Conservation (phyloP, 2,888 invertebrate genomes). For the Athetis lepigone region DNA sequence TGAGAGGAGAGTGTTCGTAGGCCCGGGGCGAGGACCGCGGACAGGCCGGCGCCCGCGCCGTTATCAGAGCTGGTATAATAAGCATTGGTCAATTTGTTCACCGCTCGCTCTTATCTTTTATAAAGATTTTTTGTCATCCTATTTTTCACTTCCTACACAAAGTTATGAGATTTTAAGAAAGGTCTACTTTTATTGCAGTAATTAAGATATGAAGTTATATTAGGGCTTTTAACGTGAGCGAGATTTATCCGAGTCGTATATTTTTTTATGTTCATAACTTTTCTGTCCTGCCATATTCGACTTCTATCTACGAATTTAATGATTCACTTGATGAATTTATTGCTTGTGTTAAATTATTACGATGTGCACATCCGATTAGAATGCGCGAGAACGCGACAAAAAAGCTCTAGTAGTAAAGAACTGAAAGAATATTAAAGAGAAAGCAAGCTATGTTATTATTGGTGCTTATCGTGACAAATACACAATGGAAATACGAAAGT, state of each 20-base stretch:
- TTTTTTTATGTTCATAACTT: slow-evolving; percentile 73
- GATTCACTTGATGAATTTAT: slow-evolving; percentile 48
- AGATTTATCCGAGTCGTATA: slow-evolving; percentile 71
- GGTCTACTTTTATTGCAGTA: slow-evolving; percentile 87
- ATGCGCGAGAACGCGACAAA: not conserved
- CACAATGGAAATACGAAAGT: slow-evolving; percentile 61
- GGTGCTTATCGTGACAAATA: slow-evolving; percentile 50
- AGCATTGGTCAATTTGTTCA: slow-evolving; percentile 84
- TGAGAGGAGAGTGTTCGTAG: slow-evolving; percentile 55
- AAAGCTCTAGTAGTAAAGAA: slow-evolving; percentile 11
- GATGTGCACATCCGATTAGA: slow-evolving; percentile 29
- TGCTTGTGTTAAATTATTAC: slow-evolving; percentile 27
- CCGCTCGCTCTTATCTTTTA: slow-evolving; percentile 77
- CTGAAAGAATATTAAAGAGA: slow-evolving; percentile 39
- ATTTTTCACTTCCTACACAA: slow-evolving; percentile 81
- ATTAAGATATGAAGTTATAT: slow-evolving; percentile 87
- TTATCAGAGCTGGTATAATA: slow-evolving; percentile 77
- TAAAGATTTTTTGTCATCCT: slow-evolving; percentile 81
- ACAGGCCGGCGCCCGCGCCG: slow-evolving; percentile 68
- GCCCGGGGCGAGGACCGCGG: slow-evolving; percentile 68
- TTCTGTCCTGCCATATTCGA: slow-evolving; percentile 45
- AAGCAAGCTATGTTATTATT: slow-evolving; percentile 27
- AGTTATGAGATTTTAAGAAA: slow-evolving; percentile 84
- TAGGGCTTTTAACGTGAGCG: slow-evolving; percentile 82
- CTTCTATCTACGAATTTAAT: slow-evolving; percentile 54